Percentiles rank a stretch among this genome's conserved stretches.
phyloP scores from a whole-genome alignment of 2,113 vertebrate species.

The Nycticorax nycticorax region DNA sequence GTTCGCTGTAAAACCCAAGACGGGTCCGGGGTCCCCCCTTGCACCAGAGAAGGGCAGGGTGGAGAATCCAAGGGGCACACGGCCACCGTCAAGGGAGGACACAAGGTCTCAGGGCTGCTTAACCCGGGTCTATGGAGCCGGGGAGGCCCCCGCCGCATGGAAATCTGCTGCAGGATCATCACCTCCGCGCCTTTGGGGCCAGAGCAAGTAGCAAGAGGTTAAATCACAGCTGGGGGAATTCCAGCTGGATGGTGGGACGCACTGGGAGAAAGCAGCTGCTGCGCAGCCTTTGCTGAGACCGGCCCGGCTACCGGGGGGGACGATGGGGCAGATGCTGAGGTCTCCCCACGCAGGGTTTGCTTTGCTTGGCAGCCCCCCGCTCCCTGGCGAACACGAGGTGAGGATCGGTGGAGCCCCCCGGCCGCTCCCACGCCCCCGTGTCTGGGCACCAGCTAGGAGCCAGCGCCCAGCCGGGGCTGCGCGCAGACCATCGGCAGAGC shows the following conservation, averaged over 20 bases:
- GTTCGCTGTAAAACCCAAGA: background rate
- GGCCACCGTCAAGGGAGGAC: too few species aligned
- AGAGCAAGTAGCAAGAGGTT: background rate
- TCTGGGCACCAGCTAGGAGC: background rate
- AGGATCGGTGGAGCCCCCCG: background rate
- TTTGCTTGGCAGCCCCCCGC: background rate
- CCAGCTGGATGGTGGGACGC: background rate
- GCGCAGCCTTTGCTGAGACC: fast-evolving
- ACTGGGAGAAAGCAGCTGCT: background rate
- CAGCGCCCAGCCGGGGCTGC: background rate
- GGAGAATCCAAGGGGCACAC: background rate
- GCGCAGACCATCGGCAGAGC: background rate
- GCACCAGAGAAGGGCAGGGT: background rate
- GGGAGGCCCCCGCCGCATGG: background rate
- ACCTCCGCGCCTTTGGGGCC: fast-evolving
- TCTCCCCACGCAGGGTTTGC: background rate
- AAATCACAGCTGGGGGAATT: background rate
- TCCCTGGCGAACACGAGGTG: fast-evolving
- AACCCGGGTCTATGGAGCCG: fast-evolving
- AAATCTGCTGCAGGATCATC: background rate
- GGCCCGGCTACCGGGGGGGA: fast-evolving
- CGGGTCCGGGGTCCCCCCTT: background rate
- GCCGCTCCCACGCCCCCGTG: background rate
- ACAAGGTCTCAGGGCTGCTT: background rate
- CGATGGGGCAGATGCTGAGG: fast-evolving